A percentile compares a stretch with the other conserved stretches of the same genome.
Conservation (phyloP, 2,888 invertebrate genomes). For the Galerucella nymphaeae region DNA sequence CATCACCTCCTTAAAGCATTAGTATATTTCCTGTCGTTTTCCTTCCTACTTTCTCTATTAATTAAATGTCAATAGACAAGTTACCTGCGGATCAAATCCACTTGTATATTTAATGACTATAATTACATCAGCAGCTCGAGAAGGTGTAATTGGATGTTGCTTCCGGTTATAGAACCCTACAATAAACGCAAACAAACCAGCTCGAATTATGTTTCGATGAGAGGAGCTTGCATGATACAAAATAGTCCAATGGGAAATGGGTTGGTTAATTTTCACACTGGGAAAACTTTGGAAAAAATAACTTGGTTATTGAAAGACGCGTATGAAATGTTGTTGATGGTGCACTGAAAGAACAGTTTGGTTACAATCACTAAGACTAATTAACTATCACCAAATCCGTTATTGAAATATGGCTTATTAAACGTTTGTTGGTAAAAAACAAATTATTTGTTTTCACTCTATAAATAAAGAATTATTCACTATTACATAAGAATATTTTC, state of each 20-base stretch:
- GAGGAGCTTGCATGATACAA: constrained; percentile 33
- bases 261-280: not conserved
- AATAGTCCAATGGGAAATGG: not conserved
- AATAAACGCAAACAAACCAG: constrained; percentile 34
- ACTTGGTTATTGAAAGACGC: too few species aligned
- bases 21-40: not conserved
- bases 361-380: too few species aligned
- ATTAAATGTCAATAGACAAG: constrained; percentile 30
- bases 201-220: constrained; percentile 38
- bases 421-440: too few species aligned
- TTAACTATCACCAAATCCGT: too few species aligned
- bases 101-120: constrained; percentile 28
- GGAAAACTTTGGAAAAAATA: not conserved
- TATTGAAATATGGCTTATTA: too few species aligned
- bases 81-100: constrained; percentile 30
- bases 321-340: too few species aligned
- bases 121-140: constrained; percentile 33
- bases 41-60: constrained; percentile 5
- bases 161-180: constrained; percentile 26
- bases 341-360: too few species aligned
- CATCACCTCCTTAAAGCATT: not conserved
- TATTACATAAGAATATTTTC: too few species aligned
- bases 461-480: too few species aligned
- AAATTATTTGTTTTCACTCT: too few species aligned
- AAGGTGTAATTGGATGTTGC: constrained; percentile 39